Evolutionary conservation across 2,888 invertebrate genomes (phyloP).

Genomic region (Zaprionus lineosus): DNA sequence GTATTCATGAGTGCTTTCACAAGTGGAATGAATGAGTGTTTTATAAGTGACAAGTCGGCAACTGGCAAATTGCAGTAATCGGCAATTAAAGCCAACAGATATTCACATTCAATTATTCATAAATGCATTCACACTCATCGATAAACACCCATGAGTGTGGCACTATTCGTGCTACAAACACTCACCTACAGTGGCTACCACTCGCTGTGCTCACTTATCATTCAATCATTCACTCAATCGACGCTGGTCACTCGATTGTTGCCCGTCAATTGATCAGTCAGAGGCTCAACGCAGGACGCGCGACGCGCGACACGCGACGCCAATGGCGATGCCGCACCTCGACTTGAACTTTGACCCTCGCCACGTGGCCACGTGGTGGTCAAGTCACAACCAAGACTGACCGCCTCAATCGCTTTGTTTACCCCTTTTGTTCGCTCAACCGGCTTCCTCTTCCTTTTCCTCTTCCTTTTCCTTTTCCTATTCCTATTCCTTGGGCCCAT

Average conservation of each 20-base stretch:
- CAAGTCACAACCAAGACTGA: constrained; percentile 35
- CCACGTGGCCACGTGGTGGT: constrained; percentile 33
- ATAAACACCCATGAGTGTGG: neutral
- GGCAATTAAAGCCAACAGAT: no score
- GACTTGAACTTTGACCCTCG: constrained; percentile 42
- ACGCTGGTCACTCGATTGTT: constrained; percentile 1
- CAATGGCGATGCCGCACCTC: neutral
- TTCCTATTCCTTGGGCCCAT: neutral
- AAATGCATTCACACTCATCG: neutral
- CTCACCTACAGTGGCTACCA: neutral
- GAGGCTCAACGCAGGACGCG: no score
- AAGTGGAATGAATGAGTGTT: constrained; percentile 5
- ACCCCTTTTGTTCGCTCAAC: no score
- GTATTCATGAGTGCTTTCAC: constrained; percentile 14
- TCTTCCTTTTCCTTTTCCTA: no score
- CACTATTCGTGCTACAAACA: neutral
- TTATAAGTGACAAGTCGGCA: no score
- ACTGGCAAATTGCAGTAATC: no score
- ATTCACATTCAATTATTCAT: neutral
- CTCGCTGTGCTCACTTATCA: constrained; percentile 29
- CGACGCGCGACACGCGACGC: constrained; percentile 35
- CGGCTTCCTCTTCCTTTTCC: no score
- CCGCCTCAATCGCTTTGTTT: constrained; percentile 27
- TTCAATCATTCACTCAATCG: constrained; percentile 36
- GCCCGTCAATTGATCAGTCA: constrained; percentile 29